Base-by-base conservation (phyloP, 2,888 invertebrate species). In the Amiota communis region DNA sequence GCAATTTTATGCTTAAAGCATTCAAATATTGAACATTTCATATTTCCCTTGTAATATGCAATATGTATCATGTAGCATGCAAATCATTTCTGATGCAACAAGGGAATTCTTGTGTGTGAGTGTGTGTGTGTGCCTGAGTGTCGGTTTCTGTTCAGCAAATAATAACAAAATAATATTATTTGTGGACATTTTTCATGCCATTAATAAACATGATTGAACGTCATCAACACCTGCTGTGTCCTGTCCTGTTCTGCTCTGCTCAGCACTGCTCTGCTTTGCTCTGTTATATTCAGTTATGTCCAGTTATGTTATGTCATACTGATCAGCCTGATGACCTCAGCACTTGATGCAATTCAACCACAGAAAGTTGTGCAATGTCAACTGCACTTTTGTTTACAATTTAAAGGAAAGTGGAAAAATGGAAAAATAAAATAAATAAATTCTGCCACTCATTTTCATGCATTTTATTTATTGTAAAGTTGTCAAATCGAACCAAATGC, bases 91-190 rank as follows among this genome's bases (percentile, higher is more conserved):
- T 59, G 59, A 13, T 59, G 59, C 23, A 23, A 23, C 23, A 23
- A 23, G 23, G 3, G 23, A 23, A 3, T 15, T 12, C 15, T 12
- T 59, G 20, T 11, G 20, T n/a, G 11, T n/a, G n/a, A n/a, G n/a
- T 59, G 20, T 11, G 20, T 17, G 56, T 56, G 57, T 20, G 57
- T 59, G 20, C 10, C 4, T 17, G 20, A 20, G 57, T 17, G 57
- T 57, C 10, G 17, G 59, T 59, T 9, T 20, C 4, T 17, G 59
- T 59, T 15, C 15, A 59, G 59, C 61, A 70, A 51, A 20, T 49
- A 65, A 69, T 68, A 72, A 53, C 65, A 72, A 70, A 72, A 77
- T 78, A 80, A 78, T 75, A 73, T 72, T 75, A 76, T 83, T 82
- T 76, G 64, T 47, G n/a, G 9, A 47, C 46, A 64, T 36, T 36